A percentile compares a stretch with the other conserved stretches of the same genome.
These are phyloP conservation scores for Octodon degus DNA, from an alignment of 2,113 vertebrate species.

Conservation along the genomic window DNA sequence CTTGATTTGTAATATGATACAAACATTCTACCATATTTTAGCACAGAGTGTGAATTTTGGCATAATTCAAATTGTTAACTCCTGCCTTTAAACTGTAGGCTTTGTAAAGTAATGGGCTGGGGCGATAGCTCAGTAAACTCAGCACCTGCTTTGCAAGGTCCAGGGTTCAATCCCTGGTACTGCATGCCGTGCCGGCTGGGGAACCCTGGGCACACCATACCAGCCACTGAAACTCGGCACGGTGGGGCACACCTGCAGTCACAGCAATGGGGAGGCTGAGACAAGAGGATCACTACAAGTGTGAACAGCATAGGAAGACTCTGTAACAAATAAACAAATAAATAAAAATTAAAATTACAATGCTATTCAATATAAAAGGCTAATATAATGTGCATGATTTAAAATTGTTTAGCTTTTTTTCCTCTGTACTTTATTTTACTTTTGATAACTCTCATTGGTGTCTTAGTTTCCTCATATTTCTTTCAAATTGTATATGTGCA, in stretches of 20 bases:
- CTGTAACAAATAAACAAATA: too few relatives aligned
- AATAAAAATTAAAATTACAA: too few relatives aligned
- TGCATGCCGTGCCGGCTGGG: too few relatives aligned
- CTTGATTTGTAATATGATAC: background rate
- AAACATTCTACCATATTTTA: constrained; percentile 2
- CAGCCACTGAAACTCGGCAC: too few relatives aligned
- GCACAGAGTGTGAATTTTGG: constrained; percentile 11
- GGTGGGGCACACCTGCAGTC: too few relatives aligned
- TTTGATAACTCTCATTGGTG: constrained; percentile 63
- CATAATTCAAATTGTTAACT: background rate
- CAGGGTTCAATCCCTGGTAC: too few relatives aligned
- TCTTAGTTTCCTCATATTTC: constrained; percentile 10
- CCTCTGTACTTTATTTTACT: constrained; percentile 23
- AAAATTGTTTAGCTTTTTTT: constrained; percentile 62
- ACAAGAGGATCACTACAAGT: too few relatives aligned
- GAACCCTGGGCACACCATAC: too few relatives aligned
- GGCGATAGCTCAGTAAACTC: too few relatives aligned
- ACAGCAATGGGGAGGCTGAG: too few relatives aligned
- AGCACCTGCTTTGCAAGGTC: too few relatives aligned
- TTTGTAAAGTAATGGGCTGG: background rate
- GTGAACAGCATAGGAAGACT: too few relatives aligned
- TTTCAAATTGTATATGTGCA: background rate
- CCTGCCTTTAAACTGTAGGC: constrained; percentile 6
- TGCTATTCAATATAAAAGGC: constrained; percentile 45
- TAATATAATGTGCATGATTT: constrained; percentile 56